Conservation (phyloP, 2,797 vertebrate species). For the Brachyrhaphis roseni region DNA sequence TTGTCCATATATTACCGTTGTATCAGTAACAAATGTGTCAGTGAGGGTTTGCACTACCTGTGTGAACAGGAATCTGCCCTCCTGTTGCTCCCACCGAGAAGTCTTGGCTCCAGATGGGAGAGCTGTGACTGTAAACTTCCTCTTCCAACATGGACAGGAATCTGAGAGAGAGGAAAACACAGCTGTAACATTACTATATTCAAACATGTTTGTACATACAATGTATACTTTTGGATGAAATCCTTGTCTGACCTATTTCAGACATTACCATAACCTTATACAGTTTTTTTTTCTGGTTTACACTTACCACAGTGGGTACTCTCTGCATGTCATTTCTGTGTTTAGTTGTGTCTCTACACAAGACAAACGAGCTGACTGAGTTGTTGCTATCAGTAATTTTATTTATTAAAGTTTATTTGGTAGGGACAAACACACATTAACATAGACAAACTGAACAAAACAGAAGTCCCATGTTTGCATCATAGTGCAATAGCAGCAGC, state of each 20-base stretch:
- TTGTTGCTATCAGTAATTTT: no score
- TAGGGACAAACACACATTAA: no score
- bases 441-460: no score
- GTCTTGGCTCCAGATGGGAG: conserved; percentile 97
- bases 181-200: neutral
- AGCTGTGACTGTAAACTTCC: conserved; percentile 96
- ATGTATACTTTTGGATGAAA: neutral
- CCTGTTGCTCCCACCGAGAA: conserved; percentile 87
- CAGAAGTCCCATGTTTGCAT: no score
- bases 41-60: conserved; percentile 79
- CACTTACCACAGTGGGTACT: neutral
- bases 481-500: no score
- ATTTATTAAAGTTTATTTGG: no score
- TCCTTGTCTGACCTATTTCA: neutral
- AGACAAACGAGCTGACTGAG: no score
- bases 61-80: conserved; percentile 90
- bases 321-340: neutral
- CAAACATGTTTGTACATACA: neutral
- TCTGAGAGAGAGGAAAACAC: conserved; percentile 69
- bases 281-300: neutral
- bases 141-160: conserved; percentile 99
- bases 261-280: neutral
- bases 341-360: neutral
- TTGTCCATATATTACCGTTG: neutral
- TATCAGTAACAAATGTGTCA: conserved; percentile 6